Conservation (phyloP, 2,797 vertebrate species). For the Lutjanus campechanus region DNA sequence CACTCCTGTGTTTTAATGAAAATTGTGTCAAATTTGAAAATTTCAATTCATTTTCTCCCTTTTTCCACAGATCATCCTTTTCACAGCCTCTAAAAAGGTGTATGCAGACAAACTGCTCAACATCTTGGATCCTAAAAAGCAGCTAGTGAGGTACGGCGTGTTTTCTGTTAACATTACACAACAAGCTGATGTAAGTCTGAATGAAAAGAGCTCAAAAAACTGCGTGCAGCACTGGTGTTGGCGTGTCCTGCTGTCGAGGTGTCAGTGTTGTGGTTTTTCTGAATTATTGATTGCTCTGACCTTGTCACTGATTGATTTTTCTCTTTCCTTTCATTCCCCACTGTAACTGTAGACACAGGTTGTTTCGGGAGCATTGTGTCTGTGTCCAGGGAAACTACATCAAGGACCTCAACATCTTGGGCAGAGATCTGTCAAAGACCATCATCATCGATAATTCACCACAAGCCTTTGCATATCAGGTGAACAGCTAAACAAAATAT, state of each 20-base stretch:
- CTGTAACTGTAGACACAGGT: conserved; percentile 90
- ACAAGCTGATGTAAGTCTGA: neutral
- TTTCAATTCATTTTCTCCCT: neutral
- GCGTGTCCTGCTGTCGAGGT: conserved; percentile 53
- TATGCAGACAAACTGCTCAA: conserved; percentile 99
- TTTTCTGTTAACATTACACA: neutral
- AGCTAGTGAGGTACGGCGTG: conserved; percentile 93
- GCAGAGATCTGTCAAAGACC: conserved; percentile 98
- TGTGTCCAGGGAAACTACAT: conserved; percentile 99
- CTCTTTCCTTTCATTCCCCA: conserved; percentile 30
- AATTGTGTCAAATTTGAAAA: neutral
- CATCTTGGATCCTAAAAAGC: conserved; percentile 99
- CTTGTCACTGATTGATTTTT: conserved; percentile 55
- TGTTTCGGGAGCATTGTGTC: conserved; percentile 98
- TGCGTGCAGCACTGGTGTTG: neutral
- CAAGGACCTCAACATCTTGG: conserved; percentile 98
- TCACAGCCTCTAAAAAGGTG: conserved; percentile 99
- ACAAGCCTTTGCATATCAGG: conserved; percentile 99
- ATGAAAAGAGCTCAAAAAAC: conserved; percentile 18
- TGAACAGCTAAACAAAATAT: conserved; percentile 65
- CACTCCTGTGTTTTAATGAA: neutral
- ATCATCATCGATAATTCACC: conserved; percentile 99
- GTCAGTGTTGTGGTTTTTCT: conserved; percentile 75
- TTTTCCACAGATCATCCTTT: conserved; percentile 93
- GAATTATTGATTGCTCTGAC: conserved; percentile 73